phyloP scores from a whole-genome alignment of 2,888 invertebrate genomes.

The Xestia sexstrigata region DNA sequence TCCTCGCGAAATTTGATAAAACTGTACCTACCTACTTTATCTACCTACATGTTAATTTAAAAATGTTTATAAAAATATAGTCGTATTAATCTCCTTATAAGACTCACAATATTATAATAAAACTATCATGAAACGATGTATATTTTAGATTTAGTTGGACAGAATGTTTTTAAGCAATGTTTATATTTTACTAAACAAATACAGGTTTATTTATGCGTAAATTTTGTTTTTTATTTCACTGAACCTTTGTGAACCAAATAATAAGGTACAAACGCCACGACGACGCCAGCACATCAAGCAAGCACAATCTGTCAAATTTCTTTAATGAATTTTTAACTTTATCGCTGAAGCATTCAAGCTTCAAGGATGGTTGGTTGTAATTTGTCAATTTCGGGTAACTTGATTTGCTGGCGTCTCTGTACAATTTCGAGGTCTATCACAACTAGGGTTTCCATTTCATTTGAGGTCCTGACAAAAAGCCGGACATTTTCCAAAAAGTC shows the following conservation, averaged over 20 bases:
- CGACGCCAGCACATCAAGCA: no score
- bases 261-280: neutral
- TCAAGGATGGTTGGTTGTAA: no score
- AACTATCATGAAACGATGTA: conserved; percentile 44
- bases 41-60: conserved; percentile 20
- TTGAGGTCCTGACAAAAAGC: neutral
- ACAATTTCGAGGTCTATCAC: neutral
- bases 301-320: no score
- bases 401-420: no score
- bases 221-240: neutral
- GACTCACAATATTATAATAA: conserved; percentile 16
- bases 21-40: no score
- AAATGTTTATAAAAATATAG: neutral
- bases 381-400: no score
- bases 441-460: neutral
- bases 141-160: conserved; percentile 62
- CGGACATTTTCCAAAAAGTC: neutral
- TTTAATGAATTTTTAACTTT: no score
- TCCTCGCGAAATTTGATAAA: neutral
- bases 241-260: neutral
- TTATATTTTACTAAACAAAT: conserved; percentile 74
- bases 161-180: conserved; percentile 64
- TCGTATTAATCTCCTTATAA: conserved; percentile 21
- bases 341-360: no score
- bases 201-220: conserved; percentile 70